phyloP scores from a whole-genome alignment of 2,113 vertebrate genomes.

The Microtus montanus region DNA sequence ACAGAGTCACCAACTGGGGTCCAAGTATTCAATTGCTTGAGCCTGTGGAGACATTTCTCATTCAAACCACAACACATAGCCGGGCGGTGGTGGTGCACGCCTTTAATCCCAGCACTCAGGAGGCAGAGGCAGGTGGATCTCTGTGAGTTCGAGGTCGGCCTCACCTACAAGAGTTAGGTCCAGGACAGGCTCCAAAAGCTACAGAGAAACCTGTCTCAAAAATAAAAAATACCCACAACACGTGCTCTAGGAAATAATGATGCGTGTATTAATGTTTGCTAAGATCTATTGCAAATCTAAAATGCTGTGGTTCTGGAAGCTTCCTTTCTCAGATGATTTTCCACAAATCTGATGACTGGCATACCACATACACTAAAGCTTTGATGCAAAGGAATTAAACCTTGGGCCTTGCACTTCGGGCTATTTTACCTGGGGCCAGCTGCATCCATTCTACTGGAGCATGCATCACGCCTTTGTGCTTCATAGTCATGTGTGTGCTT shows the following conservation, averaged over 20 bases:
- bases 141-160: too few species aligned
- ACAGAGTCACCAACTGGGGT: neutral
- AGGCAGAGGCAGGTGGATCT: too few species aligned
- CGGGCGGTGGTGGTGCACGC: fast-evolving
- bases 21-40: neutral
- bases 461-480: constrained; percentile 5
- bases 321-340: constrained; percentile 24
- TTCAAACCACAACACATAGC: neutral
- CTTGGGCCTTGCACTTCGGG: constrained; percentile 3
- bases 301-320: constrained; percentile 26
- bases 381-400: neutral
- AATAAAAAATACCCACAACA: too few species aligned
- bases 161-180: too few species aligned
- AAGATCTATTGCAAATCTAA: constrained; percentile 16
- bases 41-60: neutral
- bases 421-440: neutral
- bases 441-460: neutral
- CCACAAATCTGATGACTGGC: neutral
- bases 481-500: neutral
- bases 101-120: too few species aligned
- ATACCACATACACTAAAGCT: neutral
- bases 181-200: too few species aligned
- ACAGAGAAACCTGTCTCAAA: too few species aligned
- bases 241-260: neutral
- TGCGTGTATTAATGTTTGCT: neutral